Base-by-base conservation (phyloP, 2,888 invertebrate genomes). In the Antheraea yamamai region DNA sequence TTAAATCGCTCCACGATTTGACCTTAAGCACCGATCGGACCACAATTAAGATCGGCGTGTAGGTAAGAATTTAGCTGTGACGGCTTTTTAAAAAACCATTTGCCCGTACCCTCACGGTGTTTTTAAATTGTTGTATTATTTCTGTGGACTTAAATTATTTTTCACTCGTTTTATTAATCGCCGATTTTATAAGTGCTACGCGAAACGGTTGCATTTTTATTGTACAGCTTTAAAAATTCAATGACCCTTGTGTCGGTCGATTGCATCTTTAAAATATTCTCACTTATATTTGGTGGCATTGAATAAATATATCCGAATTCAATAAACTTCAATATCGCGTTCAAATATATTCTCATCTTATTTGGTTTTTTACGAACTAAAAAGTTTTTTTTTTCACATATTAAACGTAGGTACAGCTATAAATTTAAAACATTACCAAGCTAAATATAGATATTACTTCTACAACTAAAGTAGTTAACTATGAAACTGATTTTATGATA, bases 41-140 rank as follows among this genome's bases (percentile, higher is more conserved):
- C 84, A 87, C 87, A 87, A 88, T 88, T 88, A 88, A 87, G 86
- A 85, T 85, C 82, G 77, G 78, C 73, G 82, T 82, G 81, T 81
- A 83, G 81, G 83, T 83, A 83, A 82, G 84, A 83, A 81, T 84
- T 84, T 79, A 81, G 81, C 82, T 83, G 82, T 82, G 86, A 87
- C 85, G 84, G 82, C 83, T 86, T 87, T 87, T 85, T 84, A 85
- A 84, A 84, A 85, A 83, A 77, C 82, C 82, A 84, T 84, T 83
- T 81, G 78, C 78, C 75, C 78, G 78, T 82, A 83, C 84, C 83
- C 83, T 84, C 82, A 81, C 80, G 82, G 83, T 82, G 83, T 84
- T 84, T 75, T 77, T 77, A 87, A 85, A 85, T 84, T 82, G 79
- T 78, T 77, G 76, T 79, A 78, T 80, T 81, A 81, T 70, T 58